Base-by-base conservation (phyloP, 1,140 invertebrate species). In the Eriocheir sinensis region DNA sequence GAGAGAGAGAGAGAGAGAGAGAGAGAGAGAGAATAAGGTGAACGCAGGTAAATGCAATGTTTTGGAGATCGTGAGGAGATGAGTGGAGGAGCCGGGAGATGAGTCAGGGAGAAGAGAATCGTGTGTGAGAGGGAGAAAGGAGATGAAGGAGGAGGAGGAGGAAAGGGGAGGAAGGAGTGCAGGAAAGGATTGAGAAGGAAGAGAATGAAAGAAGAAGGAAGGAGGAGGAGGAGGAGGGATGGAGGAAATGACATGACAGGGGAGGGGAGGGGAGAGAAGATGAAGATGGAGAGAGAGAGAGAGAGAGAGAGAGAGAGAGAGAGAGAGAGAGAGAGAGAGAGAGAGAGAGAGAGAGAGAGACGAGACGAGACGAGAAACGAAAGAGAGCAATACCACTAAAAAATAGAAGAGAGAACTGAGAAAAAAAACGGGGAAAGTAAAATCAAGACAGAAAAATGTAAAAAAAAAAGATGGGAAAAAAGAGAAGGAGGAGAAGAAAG, bases 271-370 rank as follows among this genome's bases (percentile, higher is more conserved):
- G 32, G 89, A 91, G 34, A 91, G 34, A 36, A 88, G 85, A n/a
- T 21, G 27, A 21, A 88, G 85, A 88, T 30, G 40, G 85, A 88
- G 89, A 90, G 89, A 90, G 44, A 90, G 89, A 90, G 89, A 90
- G 89, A 90, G 89, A 90, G 89, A 90, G 89, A 90, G 89, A 90
- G 89, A 90, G 41, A 90, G 89, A 90, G 89, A 90, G 89, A 90
- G 89, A 90, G 89, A 89, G 88, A 89, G 88, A 89, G 48, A 90
- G 53, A 91, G 89, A 60, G 89, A 53, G 53, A 53, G 89, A 91
- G 34, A 91, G 34, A 36, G 34, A 38, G 34, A 38, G 34, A 72
- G 53, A 91, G 53, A 27, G 41, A 30, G n/a, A 48, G 40, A 36
- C 27, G n/a, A 72, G 89, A 90, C 38, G 34, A 48, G 4, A 12